Evolutionary conservation across 2,888 invertebrate species (phyloP).

Genomic region (Apodemia zela): DNA sequence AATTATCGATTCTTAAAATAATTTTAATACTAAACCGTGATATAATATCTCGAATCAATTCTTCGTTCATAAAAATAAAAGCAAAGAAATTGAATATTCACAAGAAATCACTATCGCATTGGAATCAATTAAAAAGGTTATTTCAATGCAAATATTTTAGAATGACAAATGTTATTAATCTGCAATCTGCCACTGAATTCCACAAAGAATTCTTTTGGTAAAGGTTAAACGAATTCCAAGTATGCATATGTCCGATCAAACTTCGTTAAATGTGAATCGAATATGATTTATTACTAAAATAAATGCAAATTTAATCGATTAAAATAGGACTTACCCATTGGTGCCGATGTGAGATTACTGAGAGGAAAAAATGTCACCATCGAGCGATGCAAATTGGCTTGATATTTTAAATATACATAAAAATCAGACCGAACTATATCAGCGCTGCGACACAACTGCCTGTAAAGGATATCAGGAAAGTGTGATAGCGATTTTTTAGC

Average conservation of each 20-base stretch:
- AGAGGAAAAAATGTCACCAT: conserved; percentile 29
- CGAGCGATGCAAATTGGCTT: conserved; percentile 19
- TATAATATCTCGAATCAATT: neutral
- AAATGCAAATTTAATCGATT: conserved; percentile 25
- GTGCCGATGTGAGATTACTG: conserved; percentile 28
- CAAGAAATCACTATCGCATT: conserved; percentile 51
- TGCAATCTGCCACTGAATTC: conserved; percentile 75
- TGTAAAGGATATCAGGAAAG: conserved; percentile 43
- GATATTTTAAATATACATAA: conserved; percentile 30
- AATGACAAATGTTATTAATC: conserved; percentile 68
- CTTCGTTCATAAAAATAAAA: neutral
- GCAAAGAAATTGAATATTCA: conserved; percentile 37
- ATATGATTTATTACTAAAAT: conserved; percentile 23
- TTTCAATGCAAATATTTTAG: conserved; percentile 55
- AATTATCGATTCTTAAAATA: conserved; percentile 11
- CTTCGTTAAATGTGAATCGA: conserved; percentile 23
- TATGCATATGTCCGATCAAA: conserved; percentile 42
- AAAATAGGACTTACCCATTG: conserved; percentile 38
- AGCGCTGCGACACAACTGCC: conserved; percentile 43
- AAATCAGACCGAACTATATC: conserved; percentile 40
- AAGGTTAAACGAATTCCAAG: conserved; percentile 51
- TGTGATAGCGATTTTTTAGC: conserved; percentile 42
- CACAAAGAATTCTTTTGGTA: conserved; percentile 40
- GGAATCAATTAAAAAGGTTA: conserved; percentile 56
- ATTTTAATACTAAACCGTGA: neutral